Conservation (phyloP, 2,888 invertebrate genomes). For the Lithophane ornitopus region DNA sequence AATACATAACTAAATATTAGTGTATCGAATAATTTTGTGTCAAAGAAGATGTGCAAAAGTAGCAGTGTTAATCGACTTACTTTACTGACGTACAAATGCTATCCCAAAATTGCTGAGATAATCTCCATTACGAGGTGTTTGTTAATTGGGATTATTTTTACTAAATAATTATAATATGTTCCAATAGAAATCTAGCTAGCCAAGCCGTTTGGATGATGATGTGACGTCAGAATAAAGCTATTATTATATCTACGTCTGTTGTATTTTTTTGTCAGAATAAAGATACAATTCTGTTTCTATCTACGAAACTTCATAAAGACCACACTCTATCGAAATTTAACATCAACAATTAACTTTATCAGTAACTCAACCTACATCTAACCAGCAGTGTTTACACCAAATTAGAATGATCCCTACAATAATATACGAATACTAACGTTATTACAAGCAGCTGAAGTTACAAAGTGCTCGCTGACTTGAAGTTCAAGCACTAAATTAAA, state of each 20-base stretch:
- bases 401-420: conserved; percentile 28
- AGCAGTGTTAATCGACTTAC: neutral
- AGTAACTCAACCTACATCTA: neutral
- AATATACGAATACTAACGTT: conserved; percentile 19
- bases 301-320: neutral
- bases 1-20: neutral
- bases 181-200: too few species aligned
- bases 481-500: conserved; percentile 47
- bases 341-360: conserved; percentile 4
- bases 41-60: neutral
- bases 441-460: conserved; percentile 41
- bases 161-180: too few species aligned
- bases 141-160: neutral
- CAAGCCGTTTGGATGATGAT: too few species aligned
- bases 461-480: conserved; percentile 33
- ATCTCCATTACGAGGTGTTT: neutral
- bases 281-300: neutral
- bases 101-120: neutral
- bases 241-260: too few species aligned
- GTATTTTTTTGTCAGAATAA: neutral
- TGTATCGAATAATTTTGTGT: neutral
- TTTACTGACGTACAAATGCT: neutral
- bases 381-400: conserved; percentile 26
- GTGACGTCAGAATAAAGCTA: too few species aligned
- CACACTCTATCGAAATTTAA: too few species aligned